Evolutionary conservation across 1,140 invertebrate genomes (phyloP), one percentile per base, ranked within the genome.

Genomic region (Bombus soroeensis): DNA sequence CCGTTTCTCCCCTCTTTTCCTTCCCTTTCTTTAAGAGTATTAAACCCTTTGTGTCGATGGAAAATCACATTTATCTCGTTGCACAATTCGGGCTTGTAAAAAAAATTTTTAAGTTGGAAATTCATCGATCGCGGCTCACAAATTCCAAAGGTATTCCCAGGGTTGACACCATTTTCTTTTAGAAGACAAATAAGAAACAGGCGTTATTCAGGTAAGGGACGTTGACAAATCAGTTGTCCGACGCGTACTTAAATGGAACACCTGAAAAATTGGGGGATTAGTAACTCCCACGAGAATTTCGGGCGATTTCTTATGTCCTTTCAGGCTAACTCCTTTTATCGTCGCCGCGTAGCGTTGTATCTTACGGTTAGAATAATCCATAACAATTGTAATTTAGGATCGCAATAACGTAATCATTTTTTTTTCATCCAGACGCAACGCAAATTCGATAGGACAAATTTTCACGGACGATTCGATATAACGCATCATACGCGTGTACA

Each of bases 181-280:
- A 25, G 28, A n/a, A 70, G 18, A 47, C 53, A 8, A 25, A 43
- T 43, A 71, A 85, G 75, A 85, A 77, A 83, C 39, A 83, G 81
- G 71, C 81, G 88, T 92, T 89, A 93, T 93, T 93, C 90, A 93
- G 75, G 68, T 62, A 64, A n/a, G 74, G 86, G 92, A 93, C 92
- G 88, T 93, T 94, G 93, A 94, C 91, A 88, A 90, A 94, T 94
- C 87, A 74, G 84, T 83, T 66, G 83, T 77, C 78, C 74, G 71
- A 88, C 79, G 80, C 66, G 59, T 80, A 85, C 84, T 88, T 87
- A 86, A 39, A 78, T 68, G 77, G 66, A 79, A 81, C 87, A 92
- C 85, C 91, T 93, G 93, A 94, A 90, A 93, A 94, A 94, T 93
- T 88, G 85, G 82, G 72, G 91, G 89, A 93, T 93, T 94, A 94